Evolutionary conservation across 2,113 vertebrate genomes (phyloP), one percentile per base, ranked within the genome.

Genomic region (Platysternon megacephalum): DNA sequence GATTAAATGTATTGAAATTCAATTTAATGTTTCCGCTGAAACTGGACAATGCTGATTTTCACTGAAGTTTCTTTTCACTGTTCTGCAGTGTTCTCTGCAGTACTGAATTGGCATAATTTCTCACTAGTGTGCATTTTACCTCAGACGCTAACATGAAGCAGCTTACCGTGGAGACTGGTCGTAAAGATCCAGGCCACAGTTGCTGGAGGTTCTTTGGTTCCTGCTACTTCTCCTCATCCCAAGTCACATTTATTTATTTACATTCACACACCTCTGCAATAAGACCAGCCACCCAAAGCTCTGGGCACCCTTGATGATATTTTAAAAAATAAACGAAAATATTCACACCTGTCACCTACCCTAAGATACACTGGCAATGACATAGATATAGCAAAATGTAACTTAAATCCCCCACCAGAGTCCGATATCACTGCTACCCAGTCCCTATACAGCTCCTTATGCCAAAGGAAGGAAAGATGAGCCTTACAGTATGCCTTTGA

Each of bases 1-100:
- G 93, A 93, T 93, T 95, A 48, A 97, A 97, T 86, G 49, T 95
- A 95, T 94, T 97, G 96, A 95, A 93, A 87, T 88, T 83, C 89
- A 91, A 68, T 92, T 95, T 96, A 93, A 94, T 85, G 68, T 68
- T 94, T 13, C 8, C 49, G 76, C 94, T 91, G 92, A 97, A 91
- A 97, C 82, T 91, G 82, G 81, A 84, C 89, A 91, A 82, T 83
- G 95, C 56, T 92, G 17, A 42, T 42, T 78, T 93, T 74, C 35
- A 79, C 79, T 85, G 87, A 76, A 76, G 74, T 84, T 87, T 96
- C 85, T 86, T 95, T 87, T 95, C 87, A 85, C 91, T 92, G 83
- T 89, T 96, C 56, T 79, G 3, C 44, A 65, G 49, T 79, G 51
- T 95, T 95, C 97, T 94, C 91, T 82, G 89, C 95, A 42, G 93